Evolutionary conservation across 1,140 invertebrate genomes (phyloP), one percentile per base, ranked within the genome.

Genomic region (Cotesia typhae): DNA sequence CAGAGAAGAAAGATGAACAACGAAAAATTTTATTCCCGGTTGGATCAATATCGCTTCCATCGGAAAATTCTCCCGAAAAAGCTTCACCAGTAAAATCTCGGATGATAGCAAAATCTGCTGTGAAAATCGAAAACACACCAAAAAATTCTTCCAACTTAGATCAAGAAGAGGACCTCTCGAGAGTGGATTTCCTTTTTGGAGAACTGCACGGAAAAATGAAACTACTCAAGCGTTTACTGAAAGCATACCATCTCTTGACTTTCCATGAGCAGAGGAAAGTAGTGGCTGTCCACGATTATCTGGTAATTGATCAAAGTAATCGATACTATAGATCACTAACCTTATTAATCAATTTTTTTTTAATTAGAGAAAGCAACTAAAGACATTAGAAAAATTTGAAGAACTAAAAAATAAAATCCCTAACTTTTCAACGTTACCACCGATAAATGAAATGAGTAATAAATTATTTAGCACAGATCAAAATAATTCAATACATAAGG

Each of bases 181-280:
- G n/a, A 9, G n/a, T 41, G 65, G 4, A 35, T n/a, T 0, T 41
- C 74, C 10, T 52, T 41, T 10, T 77, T 64, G 37, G 14, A 3
- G 77, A 80, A 14, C 35, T 83, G 9, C 61, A 75, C 10, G 71
- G 55, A 47, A 82, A 81, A 69, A 76, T 80, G 12, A 59, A 37
- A 37, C 36, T 82, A 35, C 52, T 83, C 17, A 72, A 77, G 63
- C 71, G 59, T 12, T 73, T 83, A 35, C 77, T 83, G 57, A 76
- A 76, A 9, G 75, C 81, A 20, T 83, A 82, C 70, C 72, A 71
- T 4, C 35, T 70, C 1, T 59, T 83, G 14, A 61, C 69, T 0
- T 64, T 73, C 5, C 71, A 68, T 20, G 81, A 83, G 10, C 81
- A 80, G 68, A 78, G 66, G n/a, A 79, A 73, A 4, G 76, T 82